phyloP scores from a whole-genome alignment of 2,797 vertebrate species.

The Sebastolobus alascanus region DNA sequence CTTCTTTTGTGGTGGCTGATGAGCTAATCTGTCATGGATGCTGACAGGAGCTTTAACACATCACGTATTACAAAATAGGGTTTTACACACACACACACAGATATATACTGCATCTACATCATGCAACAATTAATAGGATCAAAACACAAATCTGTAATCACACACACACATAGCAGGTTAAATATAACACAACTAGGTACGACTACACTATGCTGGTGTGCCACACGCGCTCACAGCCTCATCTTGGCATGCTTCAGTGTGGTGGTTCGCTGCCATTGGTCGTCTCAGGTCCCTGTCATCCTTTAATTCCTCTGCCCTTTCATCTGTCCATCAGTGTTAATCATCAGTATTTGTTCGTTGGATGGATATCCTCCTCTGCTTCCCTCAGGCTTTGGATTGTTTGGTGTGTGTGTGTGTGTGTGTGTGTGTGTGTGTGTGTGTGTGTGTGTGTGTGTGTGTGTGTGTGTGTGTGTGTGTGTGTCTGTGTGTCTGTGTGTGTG shows the following conservation, averaged over 20 bases:
- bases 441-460: slow-evolving; percentile 10
- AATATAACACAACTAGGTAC: slow-evolving; percentile 7
- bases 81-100: slow-evolving; percentile 11
- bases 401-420: slow-evolving; percentile 4
- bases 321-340: slow-evolving; percentile 61
- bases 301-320: slow-evolving; percentile 67
- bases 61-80: slow-evolving; percentile 43
- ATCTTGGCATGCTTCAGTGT: slow-evolving; percentile 1
- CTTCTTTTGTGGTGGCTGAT: slow-evolving; percentile 63
- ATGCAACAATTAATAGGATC: slow-evolving; percentile 36
- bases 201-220: not conserved
- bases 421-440: not conserved
- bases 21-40: slow-evolving; percentile 60
- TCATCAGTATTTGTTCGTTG: slow-evolving; percentile 52
- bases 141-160: slow-evolving; percentile 21
- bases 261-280: slow-evolving; percentile 34
- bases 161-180: slow-evolving; percentile 1
- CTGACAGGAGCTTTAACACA: slow-evolving; percentile 63
- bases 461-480: slow-evolving; percentile 14
- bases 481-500: slow-evolving; percentile 11
- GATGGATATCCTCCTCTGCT: slow-evolving; percentile 34
- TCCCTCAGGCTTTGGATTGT: slow-evolving; percentile 29
- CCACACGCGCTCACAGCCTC: not conserved
- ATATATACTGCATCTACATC: slow-evolving; percentile 15
- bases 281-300: slow-evolving; percentile 40